These are phyloP conservation scores for Trissolcus brochymenae DNA, from an alignment of 2,888 invertebrate species.

Conservation along the genomic window DNA sequence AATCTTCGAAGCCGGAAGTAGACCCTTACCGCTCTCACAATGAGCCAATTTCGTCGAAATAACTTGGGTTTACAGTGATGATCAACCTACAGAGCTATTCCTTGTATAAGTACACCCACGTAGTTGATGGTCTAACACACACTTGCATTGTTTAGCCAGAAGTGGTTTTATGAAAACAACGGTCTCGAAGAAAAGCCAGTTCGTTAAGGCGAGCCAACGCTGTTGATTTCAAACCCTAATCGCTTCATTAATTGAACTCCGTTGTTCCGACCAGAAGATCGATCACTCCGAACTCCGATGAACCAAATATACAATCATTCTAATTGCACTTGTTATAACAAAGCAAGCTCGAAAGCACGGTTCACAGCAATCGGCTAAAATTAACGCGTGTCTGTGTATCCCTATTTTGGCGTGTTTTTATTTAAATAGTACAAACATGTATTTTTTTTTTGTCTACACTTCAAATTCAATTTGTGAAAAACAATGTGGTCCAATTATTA, in stretches of 20 bases:
- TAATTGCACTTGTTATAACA: slow-evolving; percentile 23
- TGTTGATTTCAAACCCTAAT: slow-evolving; percentile 33
- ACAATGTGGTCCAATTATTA: too few relatives aligned
- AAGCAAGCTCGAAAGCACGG: not conserved
- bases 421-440: too few relatives aligned
- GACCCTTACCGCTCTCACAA: slow-evolving; percentile 45
- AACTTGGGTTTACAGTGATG: slow-evolving; percentile 50
- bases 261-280: slow-evolving; percentile 31
- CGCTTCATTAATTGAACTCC: slow-evolving; percentile 41
- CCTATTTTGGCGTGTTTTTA: too few relatives aligned
- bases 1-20: slow-evolving; percentile 36
- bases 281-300: slow-evolving; percentile 23
- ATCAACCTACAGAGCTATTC: slow-evolving; percentile 43
- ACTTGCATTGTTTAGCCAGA: slow-evolving; percentile 24
- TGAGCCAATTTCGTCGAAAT: slow-evolving; percentile 47
- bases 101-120: slow-evolving; percentile 29
- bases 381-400: too few relatives aligned
- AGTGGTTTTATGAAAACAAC: slow-evolving; percentile 34
- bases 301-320: slow-evolving; percentile 24
- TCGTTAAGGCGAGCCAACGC: slow-evolving; percentile 29
- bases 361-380: not conserved
- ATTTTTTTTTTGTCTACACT: too few relatives aligned
- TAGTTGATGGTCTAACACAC: slow-evolving; percentile 16
- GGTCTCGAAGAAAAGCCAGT: slow-evolving; percentile 15
- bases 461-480: too few relatives aligned